A percentile compares a stretch with the other conserved stretches of the same genome.
phyloP scores from a whole-genome alignment of 2,797 vertebrate genomes.

The Mastacembelus armatus region DNA sequence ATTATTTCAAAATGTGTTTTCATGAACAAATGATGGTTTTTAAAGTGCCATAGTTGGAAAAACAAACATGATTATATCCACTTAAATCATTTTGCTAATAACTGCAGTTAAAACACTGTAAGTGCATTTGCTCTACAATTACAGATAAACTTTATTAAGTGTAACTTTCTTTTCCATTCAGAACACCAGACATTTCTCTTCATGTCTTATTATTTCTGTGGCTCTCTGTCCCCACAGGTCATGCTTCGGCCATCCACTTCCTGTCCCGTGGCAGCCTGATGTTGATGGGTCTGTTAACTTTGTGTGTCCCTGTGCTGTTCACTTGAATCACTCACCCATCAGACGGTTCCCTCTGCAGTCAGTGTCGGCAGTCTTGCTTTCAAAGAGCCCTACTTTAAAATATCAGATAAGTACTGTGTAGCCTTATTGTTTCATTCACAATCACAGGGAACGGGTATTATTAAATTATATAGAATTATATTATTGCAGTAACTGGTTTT shows the following conservation, averaged over 20 bases:
- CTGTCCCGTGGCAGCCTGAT: conserved; percentile 35
- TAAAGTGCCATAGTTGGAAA: neutral
- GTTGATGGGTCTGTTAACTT: conserved; percentile 48
- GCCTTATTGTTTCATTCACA: neutral
- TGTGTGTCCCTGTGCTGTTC: conserved; percentile 49
- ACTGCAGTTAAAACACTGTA: neutral
- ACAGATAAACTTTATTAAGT: neutral
- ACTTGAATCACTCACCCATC: conserved; percentile 31
- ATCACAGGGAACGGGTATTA: neutral
- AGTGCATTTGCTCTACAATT: neutral
- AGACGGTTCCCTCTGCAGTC: conserved; percentile 6
- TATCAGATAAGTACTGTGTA: neutral
- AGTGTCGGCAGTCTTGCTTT: neutral
- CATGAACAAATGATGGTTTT: no score
- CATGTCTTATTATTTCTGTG: conserved; percentile 25
- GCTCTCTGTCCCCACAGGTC: conserved; percentile 33
- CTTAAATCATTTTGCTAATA: neutral
- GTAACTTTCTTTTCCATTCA: neutral
- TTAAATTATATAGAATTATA: conserved; percentile 4
- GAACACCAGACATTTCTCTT: neutral
- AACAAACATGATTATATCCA: neutral
- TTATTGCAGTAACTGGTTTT: neutral
- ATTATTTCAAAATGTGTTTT: neutral
- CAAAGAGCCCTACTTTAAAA: neutral
- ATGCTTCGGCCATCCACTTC: conserved; percentile 28